phyloP scores from a whole-genome alignment of 1,140 invertebrate genomes.

The Gerris buenoi region DNA sequence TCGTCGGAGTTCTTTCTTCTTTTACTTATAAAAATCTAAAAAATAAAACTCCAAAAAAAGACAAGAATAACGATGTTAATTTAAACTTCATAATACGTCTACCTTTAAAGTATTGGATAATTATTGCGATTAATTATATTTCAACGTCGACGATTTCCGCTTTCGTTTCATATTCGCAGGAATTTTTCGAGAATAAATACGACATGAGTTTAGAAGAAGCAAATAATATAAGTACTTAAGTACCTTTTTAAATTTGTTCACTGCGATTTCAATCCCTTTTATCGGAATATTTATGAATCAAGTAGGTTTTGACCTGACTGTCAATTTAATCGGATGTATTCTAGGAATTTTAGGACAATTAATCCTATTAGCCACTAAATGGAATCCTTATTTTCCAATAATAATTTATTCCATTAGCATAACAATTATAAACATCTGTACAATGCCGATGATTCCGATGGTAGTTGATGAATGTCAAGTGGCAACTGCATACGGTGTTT shows the following conservation, averaged over 20 bases:
- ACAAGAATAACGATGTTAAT: background rate
- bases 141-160: background rate
- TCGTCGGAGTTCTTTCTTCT: background rate
- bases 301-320: background rate
- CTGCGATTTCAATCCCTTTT: background rate
- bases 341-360: background rate
- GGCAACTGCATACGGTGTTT: background rate
- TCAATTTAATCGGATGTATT: background rate
- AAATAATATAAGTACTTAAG: background rate
- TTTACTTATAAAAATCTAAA: background rate
- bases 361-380: background rate
- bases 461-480: background rate
- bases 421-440: background rate
- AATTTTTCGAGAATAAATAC: background rate
- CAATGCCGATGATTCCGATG: background rate
- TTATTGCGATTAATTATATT: background rate
- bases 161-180: background rate
- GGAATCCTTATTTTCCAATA: background rate
- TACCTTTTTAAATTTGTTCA: background rate
- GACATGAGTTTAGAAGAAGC: background rate
- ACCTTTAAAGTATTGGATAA: background rate
- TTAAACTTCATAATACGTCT: background rate
- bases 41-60: background rate
- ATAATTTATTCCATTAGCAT: background rate
- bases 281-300: background rate